Conservation (phyloP, 1,140 invertebrate species). For the Bombus pyrosoma region DNA sequence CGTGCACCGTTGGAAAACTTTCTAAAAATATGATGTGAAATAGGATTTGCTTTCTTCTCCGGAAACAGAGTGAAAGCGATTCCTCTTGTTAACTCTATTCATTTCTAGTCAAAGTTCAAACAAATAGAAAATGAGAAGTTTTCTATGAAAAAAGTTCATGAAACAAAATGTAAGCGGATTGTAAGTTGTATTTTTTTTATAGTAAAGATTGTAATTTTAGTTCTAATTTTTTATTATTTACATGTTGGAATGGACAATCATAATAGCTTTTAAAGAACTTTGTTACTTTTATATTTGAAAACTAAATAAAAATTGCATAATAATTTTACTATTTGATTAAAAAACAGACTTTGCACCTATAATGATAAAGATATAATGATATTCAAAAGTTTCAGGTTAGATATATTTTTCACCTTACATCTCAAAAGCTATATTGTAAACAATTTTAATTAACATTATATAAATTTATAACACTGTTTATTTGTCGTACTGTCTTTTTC, state of each 20-base stretch:
- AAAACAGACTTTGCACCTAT: too few species aligned
- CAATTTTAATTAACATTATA: too few species aligned
- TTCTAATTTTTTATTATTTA: too few species aligned
- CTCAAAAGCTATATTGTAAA: too few species aligned
- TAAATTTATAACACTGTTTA: background rate
- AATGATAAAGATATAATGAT: background rate
- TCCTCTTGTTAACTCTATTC: too few species aligned
- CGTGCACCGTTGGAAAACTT: conserved; percentile 3
- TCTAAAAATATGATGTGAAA: conserved; percentile 36
- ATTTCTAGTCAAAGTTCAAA: background rate
- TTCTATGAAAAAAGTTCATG: background rate
- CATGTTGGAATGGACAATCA: too few species aligned
- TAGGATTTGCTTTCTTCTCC: conserved; percentile 43
- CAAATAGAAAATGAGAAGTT: background rate
- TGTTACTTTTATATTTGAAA: too few species aligned
- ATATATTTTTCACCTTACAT: too few species aligned
- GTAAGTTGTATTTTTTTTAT: too few species aligned
- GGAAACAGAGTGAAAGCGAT: conserved; percentile 43
- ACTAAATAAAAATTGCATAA: background rate
- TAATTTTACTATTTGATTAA: background rate
- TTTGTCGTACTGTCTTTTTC: background rate
- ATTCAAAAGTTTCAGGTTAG: background rate
- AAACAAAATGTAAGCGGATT: background rate
- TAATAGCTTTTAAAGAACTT: too few species aligned
- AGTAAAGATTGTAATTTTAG: too few species aligned